phyloP scores from a whole-genome alignment of 2,113 vertebrate genomes.

The Pelecanus crispus region DNA sequence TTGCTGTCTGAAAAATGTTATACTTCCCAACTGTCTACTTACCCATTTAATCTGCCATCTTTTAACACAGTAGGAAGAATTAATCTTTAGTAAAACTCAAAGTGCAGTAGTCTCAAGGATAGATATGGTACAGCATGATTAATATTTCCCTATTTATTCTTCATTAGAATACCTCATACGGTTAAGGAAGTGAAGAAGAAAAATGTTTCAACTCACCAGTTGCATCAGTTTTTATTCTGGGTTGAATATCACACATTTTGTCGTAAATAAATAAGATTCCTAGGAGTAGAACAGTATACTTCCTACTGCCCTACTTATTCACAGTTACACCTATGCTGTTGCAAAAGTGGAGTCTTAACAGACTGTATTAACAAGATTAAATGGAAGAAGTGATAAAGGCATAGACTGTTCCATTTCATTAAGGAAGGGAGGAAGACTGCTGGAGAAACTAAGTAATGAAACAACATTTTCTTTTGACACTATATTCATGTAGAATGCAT shows the following conservation, averaged over 20 bases:
- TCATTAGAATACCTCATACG: background rate
- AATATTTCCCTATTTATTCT: background rate
- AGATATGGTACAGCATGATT: background rate
- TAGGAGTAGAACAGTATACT: constrained; percentile 40
- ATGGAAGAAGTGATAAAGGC: constrained; percentile 72
- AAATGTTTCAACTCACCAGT: constrained; percentile 74
- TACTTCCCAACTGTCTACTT: constrained; percentile 27
- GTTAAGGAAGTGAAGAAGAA: constrained; percentile 34
- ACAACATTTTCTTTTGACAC: background rate
- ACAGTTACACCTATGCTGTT: constrained; percentile 54
- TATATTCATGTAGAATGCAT: background rate
- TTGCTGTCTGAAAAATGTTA: constrained; percentile 32
- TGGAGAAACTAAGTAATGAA: background rate
- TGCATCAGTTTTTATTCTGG: constrained; percentile 78
- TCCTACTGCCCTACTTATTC: constrained; percentile 24
- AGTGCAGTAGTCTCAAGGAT: background rate
- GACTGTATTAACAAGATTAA: constrained; percentile 81
- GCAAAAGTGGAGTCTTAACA: constrained; percentile 68
- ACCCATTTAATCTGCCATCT: constrained; percentile 34
- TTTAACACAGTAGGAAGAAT: constrained; percentile 5
- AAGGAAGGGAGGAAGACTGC: constrained; percentile 61
- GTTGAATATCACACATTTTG: constrained; percentile 72
- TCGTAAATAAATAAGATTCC: constrained; percentile 32
- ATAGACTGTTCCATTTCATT: constrained; percentile 74
- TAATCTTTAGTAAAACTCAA: constrained; percentile 7